Evolutionary conservation across 1,140 invertebrate genomes (phyloP).

Genomic region (Trichomalopsis sarcophagae): DNA sequence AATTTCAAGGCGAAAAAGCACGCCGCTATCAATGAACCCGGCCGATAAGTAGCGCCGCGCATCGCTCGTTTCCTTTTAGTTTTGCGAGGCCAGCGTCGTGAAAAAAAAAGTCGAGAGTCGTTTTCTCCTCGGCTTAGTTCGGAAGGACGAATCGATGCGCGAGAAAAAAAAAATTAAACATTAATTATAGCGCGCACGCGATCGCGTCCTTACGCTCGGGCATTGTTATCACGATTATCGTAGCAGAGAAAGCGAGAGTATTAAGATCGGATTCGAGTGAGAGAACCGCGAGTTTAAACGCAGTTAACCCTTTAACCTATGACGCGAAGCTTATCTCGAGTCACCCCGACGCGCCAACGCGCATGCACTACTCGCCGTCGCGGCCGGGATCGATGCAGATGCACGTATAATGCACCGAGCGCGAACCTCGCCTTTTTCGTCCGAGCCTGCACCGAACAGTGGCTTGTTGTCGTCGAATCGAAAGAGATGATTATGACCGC

Average conservation of each 20-base stretch:
- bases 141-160: not conserved
- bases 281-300: conserved; percentile 15
- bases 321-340: conserved; percentile 45
- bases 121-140: not conserved
- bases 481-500: not conserved
- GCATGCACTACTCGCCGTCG: not conserved
- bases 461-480: no score
- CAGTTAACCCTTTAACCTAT: conserved; percentile 50
- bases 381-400: not conserved
- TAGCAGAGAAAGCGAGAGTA: not conserved
- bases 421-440: not conserved
- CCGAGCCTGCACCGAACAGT: not conserved
- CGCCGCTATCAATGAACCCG: conserved; percentile 16
- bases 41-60: not conserved
- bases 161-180: no score
- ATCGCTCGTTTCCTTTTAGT: not conserved
- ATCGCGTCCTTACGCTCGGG: not conserved
- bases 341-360: conserved; percentile 1
- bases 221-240: not conserved
- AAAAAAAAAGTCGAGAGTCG: not conserved
- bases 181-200: not conserved
- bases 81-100: not conserved
- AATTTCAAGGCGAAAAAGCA: conserved; percentile 40
- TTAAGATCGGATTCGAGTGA: conserved; percentile 41
- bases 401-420: conserved; percentile 8